A percentile compares a stretch with the other conserved stretches of the same genome.
These are phyloP conservation scores for Drosophila phalerata DNA, from an alignment of 2,888 invertebrate species.

Conservation along the genomic window DNA sequence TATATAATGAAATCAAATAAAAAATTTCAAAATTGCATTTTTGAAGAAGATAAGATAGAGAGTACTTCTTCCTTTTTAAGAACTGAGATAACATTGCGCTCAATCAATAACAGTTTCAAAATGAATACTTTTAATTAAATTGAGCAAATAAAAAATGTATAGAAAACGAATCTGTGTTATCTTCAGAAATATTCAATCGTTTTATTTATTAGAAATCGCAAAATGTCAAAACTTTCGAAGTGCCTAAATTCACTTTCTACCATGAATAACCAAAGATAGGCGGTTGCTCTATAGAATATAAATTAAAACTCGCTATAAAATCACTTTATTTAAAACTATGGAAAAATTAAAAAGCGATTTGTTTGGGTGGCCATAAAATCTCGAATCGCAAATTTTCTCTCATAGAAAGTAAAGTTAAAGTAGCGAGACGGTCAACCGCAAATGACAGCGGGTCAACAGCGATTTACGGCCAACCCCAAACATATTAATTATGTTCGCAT, in stretches of 20 bases:
- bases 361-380: slow-evolving; percentile 22
- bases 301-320: slow-evolving; percentile 5
- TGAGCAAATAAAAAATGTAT: neutral
- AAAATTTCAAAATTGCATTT: neutral
- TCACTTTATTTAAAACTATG: slow-evolving; percentile 5
- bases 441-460: slow-evolving; percentile 44
- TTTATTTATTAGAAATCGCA: slow-evolving; percentile 6
- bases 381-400: slow-evolving; percentile 41
- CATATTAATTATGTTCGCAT: slow-evolving; percentile 57
- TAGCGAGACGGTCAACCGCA: slow-evolving; percentile 20
- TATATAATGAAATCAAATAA: neutral
- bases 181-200: neutral
- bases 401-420: slow-evolving; percentile 58
- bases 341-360: slow-evolving; percentile 50
- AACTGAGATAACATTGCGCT: neutral
- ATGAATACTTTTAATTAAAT: slow-evolving; percentile 4
- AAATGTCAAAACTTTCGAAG: slow-evolving; percentile 35
- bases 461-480: slow-evolving; percentile 50
- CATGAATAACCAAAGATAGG: neutral
- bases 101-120: neutral
- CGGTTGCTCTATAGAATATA: slow-evolving; percentile 37
- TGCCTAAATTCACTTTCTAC: slow-evolving; percentile 40
- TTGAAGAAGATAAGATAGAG: slow-evolving; percentile 12
- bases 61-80: neutral
- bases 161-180: slow-evolving; percentile 1